phyloP scores from a whole-genome alignment of 2,797 vertebrate genomes.

The Peromyscus attwateri region DNA sequence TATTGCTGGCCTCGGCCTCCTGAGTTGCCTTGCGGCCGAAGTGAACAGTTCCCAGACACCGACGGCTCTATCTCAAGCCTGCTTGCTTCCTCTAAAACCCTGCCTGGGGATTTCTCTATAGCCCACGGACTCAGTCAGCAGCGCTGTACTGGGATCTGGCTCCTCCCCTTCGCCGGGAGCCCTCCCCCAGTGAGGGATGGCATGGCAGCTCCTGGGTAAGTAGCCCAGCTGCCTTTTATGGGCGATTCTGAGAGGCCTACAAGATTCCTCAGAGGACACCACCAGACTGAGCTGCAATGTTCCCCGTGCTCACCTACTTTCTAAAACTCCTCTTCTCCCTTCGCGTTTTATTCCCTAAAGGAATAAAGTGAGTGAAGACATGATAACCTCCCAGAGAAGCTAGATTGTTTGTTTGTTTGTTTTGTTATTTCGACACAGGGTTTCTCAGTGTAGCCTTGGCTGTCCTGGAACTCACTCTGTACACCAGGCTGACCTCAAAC shows the following conservation, averaged over 20 bases:
- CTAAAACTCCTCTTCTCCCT: not conserved
- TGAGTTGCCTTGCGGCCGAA: not conserved
- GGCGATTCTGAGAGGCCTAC: not conserved
- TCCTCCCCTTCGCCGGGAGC: no score
- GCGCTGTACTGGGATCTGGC: not conserved
- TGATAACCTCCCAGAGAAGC: not conserved
- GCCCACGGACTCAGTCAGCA: not conserved
- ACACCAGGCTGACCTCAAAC: not conserved
- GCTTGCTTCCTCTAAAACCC: not conserved
- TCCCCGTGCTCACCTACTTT: not conserved
- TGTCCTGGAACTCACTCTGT: not conserved
- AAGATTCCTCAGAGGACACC: not conserved
- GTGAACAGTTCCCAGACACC: not conserved
- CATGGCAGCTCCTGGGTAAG: not conserved
- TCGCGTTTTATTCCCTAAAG: not conserved
- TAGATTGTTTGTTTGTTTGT: not conserved
- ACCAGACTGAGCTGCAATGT: not conserved
- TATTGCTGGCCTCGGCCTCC: not conserved
- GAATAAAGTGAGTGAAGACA: not conserved
- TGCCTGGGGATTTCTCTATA: not conserved
- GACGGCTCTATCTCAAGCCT: not conserved
- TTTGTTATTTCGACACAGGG: not conserved
- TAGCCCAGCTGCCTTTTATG: not conserved
- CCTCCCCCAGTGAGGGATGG: not conserved
- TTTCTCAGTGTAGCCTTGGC: not conserved